These are phyloP conservation scores for Latheticus oryzae DNA, from an alignment of 2,888 invertebrate species.

Conservation along the genomic window DNA sequence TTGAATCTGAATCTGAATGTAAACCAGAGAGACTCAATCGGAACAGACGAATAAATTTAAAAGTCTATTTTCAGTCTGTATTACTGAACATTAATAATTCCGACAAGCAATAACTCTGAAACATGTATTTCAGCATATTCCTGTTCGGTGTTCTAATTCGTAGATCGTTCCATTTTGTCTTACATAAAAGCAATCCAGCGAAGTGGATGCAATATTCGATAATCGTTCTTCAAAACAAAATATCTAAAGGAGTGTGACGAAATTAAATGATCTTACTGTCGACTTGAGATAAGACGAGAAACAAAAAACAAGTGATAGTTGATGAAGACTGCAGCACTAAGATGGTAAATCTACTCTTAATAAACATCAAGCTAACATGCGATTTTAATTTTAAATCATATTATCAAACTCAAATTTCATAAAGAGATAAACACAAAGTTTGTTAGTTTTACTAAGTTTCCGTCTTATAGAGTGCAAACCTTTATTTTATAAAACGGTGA, in stretches of 20 bases:
- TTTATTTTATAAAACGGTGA: conserved; percentile 24
- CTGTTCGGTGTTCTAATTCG: conserved; percentile 54
- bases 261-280: background rate
- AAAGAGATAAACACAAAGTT: conserved; percentile 5
- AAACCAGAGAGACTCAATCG: conserved; percentile 58
- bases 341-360: too few species aligned
- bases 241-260: conserved; percentile 24
- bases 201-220: conserved; percentile 52
- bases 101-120: conserved; percentile 61
- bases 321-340: too few species aligned
- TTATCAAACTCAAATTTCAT: conserved; percentile 6
- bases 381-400: conserved; percentile 8
- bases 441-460: conserved; percentile 5
- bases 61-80: conserved; percentile 62
- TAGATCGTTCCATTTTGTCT: conserved; percentile 47
- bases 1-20: conserved; percentile 56
- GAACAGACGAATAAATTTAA: conserved; percentile 60
- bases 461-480: conserved; percentile 12
- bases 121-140: conserved; percentile 61
- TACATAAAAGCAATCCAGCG: conserved; percentile 52
- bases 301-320: too few species aligned
- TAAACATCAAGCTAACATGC: too few species aligned
- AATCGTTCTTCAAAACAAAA: conserved; percentile 44
- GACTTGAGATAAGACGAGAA: too few species aligned
- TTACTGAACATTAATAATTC: conserved; percentile 62